Evolutionary conservation across 2,113 vertebrate species (phyloP), one percentile per base, ranked within the genome.

Genomic region (Okapia johnstoni): DNA sequence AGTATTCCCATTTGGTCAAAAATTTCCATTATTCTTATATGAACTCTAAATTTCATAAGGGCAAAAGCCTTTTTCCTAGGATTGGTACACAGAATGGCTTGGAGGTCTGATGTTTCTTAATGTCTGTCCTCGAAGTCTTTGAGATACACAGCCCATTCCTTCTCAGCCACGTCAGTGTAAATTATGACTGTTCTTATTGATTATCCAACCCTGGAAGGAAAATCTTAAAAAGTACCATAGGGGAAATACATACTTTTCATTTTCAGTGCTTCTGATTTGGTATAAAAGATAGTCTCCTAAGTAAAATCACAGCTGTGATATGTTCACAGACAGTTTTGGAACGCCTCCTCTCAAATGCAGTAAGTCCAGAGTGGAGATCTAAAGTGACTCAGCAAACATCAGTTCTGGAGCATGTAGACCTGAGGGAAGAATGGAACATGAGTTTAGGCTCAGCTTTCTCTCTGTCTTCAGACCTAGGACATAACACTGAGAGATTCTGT

Each of bases 281-380:
- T 98, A 83, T 98, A 95, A 98, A 98, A 98, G 88, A 97, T 85
- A 87, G 61, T 96, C 97, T 98, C 98, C 97, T 98, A 84, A 50
- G 97, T 97, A 98, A 98, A 97, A 98, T 97, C 84, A 90, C 73
- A 95, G 98, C 97, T 98, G 95, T 98, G 96, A 97, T 98, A 97
- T 97, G 87, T 98, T 98, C 97, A 98, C 97, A 98, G 97, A 97
- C 97, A 98, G 97, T 98, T 98, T 98, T 97, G 98, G 96, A 94
- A 98, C 33, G 33, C 50, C 50, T 85, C 43, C 46, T 2, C 21
- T 98, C 46, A 9, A 86, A 25, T 28, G 8, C 16, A 73, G 13
- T 26, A 54, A 21, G 28, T 57, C 55, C 43, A 1, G 15, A 15
- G 5, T 85, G 10, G 16, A n/a, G 21, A 30, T 98, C 97, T 98